Percentiles rank a stretch among this genome's conserved stretches.
phyloP scores from a whole-genome alignment of 2,888 invertebrate species.

The Eristalis intricaria region DNA sequence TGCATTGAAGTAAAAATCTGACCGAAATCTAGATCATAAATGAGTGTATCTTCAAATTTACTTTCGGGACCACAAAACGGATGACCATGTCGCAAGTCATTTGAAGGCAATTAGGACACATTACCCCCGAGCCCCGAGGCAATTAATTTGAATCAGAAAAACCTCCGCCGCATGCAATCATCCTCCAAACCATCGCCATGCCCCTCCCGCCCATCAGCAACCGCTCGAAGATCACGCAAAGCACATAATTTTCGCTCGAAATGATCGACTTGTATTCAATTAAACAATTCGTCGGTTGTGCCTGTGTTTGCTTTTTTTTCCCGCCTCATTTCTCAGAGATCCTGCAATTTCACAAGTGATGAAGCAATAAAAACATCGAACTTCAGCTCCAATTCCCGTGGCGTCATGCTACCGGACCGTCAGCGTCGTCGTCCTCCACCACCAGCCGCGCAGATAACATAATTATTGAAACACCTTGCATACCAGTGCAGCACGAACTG shows the following conservation, averaged over 20 bases:
- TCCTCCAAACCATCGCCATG: background rate
- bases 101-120: background rate
- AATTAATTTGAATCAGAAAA: background rate
- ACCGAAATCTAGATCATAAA: no score
- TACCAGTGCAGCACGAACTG: conserved; percentile 30
- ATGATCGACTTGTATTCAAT: background rate
- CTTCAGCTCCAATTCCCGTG: background rate
- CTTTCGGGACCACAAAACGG: no score
- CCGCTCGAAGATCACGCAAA: background rate
- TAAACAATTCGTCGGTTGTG: background rate
- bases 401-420: background rate
- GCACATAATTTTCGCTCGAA: background rate
- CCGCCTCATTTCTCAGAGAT: background rate
- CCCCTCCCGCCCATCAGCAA: background rate
- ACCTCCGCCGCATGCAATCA: background rate
- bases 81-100: no score
- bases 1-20: no score
- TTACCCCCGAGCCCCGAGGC: background rate
- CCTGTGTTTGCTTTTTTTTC: background rate
- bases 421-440: background rate
- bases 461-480: conserved; percentile 50
- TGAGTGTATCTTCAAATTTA: no score
- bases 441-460: conserved; percentile 21
- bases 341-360: background rate
- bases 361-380: conserved; percentile 5